phyloP scores from a whole-genome alignment of 37 sponge, comb jelly and placozoan species.

The Dysidea cf. avara region DNA sequence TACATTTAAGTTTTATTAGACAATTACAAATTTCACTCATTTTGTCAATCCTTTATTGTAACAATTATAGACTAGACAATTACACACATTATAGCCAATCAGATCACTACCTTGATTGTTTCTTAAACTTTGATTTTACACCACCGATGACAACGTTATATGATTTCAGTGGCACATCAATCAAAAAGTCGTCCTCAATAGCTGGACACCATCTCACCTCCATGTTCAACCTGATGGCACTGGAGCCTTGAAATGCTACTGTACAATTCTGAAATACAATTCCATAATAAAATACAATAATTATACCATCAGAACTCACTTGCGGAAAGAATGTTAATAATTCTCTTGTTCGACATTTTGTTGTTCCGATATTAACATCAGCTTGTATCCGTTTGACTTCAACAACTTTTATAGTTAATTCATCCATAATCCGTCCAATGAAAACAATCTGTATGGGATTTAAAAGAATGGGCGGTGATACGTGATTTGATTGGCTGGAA shows the following conservation, averaged over 20 bases:
- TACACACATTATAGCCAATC: too few relatives aligned
- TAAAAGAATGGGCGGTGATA: background rate
- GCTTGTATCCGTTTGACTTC: slow-evolving; percentile 69
- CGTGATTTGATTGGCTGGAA: background rate
- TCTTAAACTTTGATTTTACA: too few relatives aligned
- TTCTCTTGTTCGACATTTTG: slow-evolving; percentile 65
- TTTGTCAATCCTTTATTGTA: too few relatives aligned
- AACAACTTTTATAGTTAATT: slow-evolving; percentile 61
- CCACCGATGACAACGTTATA: slow-evolving; percentile 48
- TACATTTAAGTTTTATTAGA: too few relatives aligned
- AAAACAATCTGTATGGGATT: slow-evolving; percentile 53
- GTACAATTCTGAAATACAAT: slow-evolving; percentile 8
- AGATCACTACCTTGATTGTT: too few relatives aligned
- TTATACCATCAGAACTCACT: slow-evolving; percentile 7
- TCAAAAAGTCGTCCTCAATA: slow-evolving; percentile 60
- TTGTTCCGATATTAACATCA: slow-evolving; percentile 40
- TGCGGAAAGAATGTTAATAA: slow-evolving; percentile 71
- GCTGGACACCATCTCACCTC: slow-evolving; percentile 70
- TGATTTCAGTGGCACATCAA: slow-evolving; percentile 39
- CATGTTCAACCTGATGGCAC: slow-evolving; percentile 41
- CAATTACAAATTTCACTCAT: too few relatives aligned
- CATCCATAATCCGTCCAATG: slow-evolving; percentile 62
- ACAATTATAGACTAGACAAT: too few relatives aligned
- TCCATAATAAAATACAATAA: background rate
- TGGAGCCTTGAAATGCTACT: slow-evolving; percentile 34